Base-by-base conservation (phyloP, 2,888 invertebrate genomes). In the Nemotelus nigrinus region DNA sequence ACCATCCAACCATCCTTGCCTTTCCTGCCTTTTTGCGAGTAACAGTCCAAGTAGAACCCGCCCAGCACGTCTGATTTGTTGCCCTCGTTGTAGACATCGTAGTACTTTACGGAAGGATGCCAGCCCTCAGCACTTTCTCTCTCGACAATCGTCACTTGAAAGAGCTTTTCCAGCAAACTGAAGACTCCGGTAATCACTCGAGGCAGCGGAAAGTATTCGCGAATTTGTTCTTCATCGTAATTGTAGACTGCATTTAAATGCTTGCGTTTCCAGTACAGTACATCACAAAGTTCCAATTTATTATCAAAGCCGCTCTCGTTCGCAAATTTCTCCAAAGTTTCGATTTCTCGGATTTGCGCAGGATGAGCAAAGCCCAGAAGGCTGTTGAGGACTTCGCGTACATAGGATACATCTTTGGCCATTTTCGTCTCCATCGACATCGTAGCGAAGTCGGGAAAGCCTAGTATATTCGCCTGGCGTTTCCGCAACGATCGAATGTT, bases 401-500 rank as follows among this genome's bases (percentile, higher is more conserved):
- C 92, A 85, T 93, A 93, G 74, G 93, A 91, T 10, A 95, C 87
- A 80, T 89, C 92, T 6, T 93, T 94, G 5, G 96, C 96, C 96
- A 98, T 91, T 89, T 97, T 97, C 0, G 96, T 96, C 88, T 94
- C 93, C 95, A 98, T 95, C 55, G 95, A 95, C 93, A 97, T 92
- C 57, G 96, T 93, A 0, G 92, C 93, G 86, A 89, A 97, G 76
- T 90, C 91, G 80, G 93, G 89, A 85, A 91, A 98, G 0, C 97
- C 97, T 7, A 97, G 87, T 10, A 92, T 82, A 80, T 91, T 89
- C 0, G 97, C 96, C 83, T 94, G 92, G 57, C 93, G 91, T 63
- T 88, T 87, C 81, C 95, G 90, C 57, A 91, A 84, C 65, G 85
- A 88, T 55, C 97, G 89, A 75, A 98, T 94, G 83, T 93, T 92